These are phyloP conservation scores for Phaethornis superciliosus DNA, from an alignment of 2,113 vertebrate species.

Conservation along the genomic window DNA sequence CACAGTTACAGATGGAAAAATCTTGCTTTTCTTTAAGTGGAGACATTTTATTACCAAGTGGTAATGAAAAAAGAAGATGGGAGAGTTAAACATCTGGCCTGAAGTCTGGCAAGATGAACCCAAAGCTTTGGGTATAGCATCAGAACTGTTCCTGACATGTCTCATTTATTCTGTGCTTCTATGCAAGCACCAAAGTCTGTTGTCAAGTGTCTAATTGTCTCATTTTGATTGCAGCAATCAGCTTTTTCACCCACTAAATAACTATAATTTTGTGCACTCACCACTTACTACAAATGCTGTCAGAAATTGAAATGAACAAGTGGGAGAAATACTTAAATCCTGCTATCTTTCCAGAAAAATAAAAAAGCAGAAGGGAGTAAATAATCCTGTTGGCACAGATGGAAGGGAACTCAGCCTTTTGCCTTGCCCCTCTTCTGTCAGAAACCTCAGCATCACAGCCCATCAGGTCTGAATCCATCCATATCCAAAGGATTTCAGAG, in stretches of 20 bases:
- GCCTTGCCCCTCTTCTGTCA: background rate
- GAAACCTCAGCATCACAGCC: background rate
- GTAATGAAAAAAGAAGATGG: background rate
- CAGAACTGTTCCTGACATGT: background rate
- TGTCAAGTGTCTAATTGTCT: background rate
- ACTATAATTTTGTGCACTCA: background rate
- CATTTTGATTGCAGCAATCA: background rate
- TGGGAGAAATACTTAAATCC: background rate
- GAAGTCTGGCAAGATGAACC: background rate
- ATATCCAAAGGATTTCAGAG: background rate
- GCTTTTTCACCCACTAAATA: background rate
- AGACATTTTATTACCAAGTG: background rate
- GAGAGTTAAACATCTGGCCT: background rate
- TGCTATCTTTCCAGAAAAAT: background rate
- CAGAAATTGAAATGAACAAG: slow-evolving; percentile 18
- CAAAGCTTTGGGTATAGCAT: accelerated
- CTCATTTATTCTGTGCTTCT: background rate
- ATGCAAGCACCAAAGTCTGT: background rate
- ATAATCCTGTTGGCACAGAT: background rate
- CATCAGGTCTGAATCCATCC: background rate
- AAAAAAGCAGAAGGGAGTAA: background rate
- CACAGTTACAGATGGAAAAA: background rate
- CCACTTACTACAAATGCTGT: background rate
- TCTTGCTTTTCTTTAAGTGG: background rate
- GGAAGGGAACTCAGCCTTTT: background rate